Evolutionary conservation across 2,113 vertebrate species (phyloP), one percentile per base, ranked within the genome.

Genomic region (Microcebus murinus): DNA sequence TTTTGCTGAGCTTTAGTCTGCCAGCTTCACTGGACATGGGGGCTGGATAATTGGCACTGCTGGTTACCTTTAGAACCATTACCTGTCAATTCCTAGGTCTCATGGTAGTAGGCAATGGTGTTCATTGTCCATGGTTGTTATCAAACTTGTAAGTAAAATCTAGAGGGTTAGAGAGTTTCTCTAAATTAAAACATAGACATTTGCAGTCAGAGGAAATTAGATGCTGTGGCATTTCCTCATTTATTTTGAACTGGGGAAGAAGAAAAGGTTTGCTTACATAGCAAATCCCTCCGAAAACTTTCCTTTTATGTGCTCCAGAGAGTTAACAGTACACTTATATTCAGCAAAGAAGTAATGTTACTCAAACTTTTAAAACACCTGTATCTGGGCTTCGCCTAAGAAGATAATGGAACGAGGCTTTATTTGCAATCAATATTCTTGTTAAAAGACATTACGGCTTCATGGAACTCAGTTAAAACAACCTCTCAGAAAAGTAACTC

Each of bases 341-440:
- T 85, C 23, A 77, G 73, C 34, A 63, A 87, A 95, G 63, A 90
- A 86, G 31, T 57, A 83, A 87, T 45, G 59, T 48, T 87, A 86
- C 71, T 97, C 77, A 74, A 82, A 95, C 31, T 90, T 97, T 90
- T 81, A 91, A 96, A 97, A 94, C 39, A 39, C 39, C 45, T 94
- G 68, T 94, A 25, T 96, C 39, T 70, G 55, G 34, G 9, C 50
- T 97, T 96, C 48, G 29, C 85, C 67, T 95, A 95, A 59, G 70
- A 91, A 96, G 83, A 79, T 97, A 97, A 97, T 96, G 94, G 94
- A 94, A 92, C 25, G 27, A 85, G 76, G 84, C 42, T 97, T 96
- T 90, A 94, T 96, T 96, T 92, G 17, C 31, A 96, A 96, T 97
- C 96, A 88, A 97, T 94, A 94, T 55, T 85, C 88, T 11, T 94